A percentile compares a stretch with the other conserved stretches of the same genome.
Conservation (phyloP, 2,113 vertebrate species). For the Pipra filicauda region DNA sequence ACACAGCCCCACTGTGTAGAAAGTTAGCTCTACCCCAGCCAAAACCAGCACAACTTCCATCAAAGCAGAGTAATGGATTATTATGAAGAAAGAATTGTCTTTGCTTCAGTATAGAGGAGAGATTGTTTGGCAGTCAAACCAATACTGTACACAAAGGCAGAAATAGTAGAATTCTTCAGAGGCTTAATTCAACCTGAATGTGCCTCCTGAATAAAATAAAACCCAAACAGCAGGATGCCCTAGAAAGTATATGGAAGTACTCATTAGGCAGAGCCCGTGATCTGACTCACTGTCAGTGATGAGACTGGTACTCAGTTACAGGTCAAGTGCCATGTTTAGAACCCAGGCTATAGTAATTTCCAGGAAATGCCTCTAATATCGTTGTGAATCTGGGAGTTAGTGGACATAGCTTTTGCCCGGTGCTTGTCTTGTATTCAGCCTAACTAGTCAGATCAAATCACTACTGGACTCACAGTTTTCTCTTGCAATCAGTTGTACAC, state of each 20-base stretch:
- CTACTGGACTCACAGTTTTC: not conserved
- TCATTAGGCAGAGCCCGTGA: not conserved
- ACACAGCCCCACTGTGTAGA: not conserved
- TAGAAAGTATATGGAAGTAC: not conserved
- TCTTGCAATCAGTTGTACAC: not conserved
- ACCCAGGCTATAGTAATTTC: not conserved
- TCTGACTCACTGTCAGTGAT: not conserved
- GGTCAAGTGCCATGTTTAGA: not conserved
- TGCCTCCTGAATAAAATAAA: not conserved
- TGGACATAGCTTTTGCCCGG: not conserved
- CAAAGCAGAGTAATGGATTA: not conserved
- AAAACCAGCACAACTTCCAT: not conserved
- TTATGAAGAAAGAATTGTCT: not conserved
- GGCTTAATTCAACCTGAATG: not conserved
- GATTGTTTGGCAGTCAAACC: not conserved
- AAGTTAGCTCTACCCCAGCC: not conserved
- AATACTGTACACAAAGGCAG: not conserved
- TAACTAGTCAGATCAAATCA: not conserved
- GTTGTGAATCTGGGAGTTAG: not conserved
- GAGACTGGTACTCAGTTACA: not conserved
- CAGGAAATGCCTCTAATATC: not conserved
- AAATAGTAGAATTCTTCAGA: not conserved
- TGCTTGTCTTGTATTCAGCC: not conserved
- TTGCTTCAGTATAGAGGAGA: not conserved
- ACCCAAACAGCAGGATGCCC: not conserved